Base-by-base conservation (phyloP, 2,797 vertebrate species). In the Pseudotriccus pelzelni region DNA sequence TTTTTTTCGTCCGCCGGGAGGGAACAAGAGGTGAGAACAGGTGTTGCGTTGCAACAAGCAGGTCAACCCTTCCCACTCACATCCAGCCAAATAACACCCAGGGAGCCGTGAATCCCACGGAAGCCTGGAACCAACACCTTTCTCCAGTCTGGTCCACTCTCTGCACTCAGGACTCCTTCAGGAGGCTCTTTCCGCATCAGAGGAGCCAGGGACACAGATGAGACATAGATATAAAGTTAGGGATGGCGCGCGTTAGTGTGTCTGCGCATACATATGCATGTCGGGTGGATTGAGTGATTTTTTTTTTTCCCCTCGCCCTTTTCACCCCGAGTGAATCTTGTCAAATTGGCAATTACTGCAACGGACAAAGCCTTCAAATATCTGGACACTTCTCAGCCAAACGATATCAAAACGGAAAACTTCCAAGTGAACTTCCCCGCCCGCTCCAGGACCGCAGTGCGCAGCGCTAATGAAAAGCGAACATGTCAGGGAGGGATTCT, bases 381-480 rank as follows among this genome's bases (percentile, higher is more conserved):
- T 63, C 82, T 87, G 72, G 78, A 75, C 72, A 28, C 17, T 60
- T 70, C 68, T 91, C 81, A 89, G 85, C 73, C 85, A 46, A 93
- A 80, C 14, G 55, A 78, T 89, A 82, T 87, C 84, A 44, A 81
- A 90, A 86, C 50, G 87, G 89, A 88, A 96, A 89, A 88, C 46
- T 97, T 93, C 58, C 89, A 66, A 95, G 79, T 3, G 46, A 95
- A 70, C 83, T 82, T 88, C 68, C 89, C 85, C 53, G 58, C 24
- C 49, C 44, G 60, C 79, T 70, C 69, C 92, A 41, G 94, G 87
- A 55, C 55, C 14, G 49, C 85, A 60, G 53, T 4, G 47, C 23
- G 25, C 68, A 60, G 66, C 39, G 66, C 93, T 94, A 93, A 94
- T 94, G 93, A 87, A 89, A 96, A 86, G 93, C 77, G 95, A 95